A percentile compares a stretch with the other conserved stretches of the same genome.
phyloP scores from a whole-genome alignment of 2,797 vertebrate genomes.

The Microctenopoma stevenorrisi region DNA sequence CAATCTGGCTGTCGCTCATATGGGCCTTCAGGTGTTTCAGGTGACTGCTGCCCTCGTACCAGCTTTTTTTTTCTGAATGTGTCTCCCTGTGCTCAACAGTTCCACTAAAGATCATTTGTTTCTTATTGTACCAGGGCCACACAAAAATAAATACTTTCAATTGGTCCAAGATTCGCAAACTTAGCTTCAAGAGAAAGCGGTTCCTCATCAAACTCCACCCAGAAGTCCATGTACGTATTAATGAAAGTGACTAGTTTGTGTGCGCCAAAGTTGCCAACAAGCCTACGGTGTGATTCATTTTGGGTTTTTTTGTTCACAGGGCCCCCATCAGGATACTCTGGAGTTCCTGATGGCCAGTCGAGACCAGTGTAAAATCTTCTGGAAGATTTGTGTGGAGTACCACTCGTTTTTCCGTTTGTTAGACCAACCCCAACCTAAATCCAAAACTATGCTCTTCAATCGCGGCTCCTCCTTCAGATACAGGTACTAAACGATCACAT shows the following conservation, averaged over 20 bases:
- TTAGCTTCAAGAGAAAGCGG: constrained; percentile 97
- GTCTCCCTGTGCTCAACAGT: neutral
- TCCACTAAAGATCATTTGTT: neutral
- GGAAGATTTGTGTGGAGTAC: constrained; percentile 99
- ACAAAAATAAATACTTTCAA: constrained; percentile 99
- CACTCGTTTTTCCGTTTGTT: constrained; percentile 95
- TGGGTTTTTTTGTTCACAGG: constrained; percentile 77
- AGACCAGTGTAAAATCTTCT: constrained; percentile 96
- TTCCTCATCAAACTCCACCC: constrained; percentile 98
- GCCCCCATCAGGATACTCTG: constrained; percentile 93
- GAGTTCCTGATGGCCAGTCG: constrained; percentile 95
- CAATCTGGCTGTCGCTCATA: constrained; percentile 93
- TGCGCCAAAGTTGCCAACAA: neutral
- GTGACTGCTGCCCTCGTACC: constrained; percentile 68
- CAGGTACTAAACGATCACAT: constrained; percentile 83
- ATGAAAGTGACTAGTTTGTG: neutral
- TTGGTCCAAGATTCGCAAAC: constrained; percentile 99
- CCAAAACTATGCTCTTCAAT: constrained; percentile 92
- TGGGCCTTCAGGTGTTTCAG: constrained; percentile 98
- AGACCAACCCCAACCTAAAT: constrained; percentile 93
- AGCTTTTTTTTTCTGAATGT: neutral
- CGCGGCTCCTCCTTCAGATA: constrained; percentile 99
- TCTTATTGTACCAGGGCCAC: constrained; percentile 82
- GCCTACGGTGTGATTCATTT: neutral
- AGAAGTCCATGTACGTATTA: constrained; percentile 91